Conservation (phyloP, 2,113 vertebrate genomes). For the Pholis gunnellus region DNA sequence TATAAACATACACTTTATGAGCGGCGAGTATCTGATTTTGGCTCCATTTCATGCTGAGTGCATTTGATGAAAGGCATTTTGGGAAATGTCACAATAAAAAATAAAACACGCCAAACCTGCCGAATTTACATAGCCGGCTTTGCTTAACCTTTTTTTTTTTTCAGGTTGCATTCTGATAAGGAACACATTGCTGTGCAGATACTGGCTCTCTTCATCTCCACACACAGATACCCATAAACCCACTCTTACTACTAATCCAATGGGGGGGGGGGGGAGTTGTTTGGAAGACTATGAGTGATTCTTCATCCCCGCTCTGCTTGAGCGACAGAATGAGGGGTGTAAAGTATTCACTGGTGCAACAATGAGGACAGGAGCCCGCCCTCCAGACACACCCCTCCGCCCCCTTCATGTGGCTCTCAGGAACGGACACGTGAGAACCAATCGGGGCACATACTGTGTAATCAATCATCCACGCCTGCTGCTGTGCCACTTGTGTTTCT, state of each 20-base stretch:
- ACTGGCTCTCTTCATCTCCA: constrained; percentile 19
- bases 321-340: constrained; percentile 34
- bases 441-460: constrained; percentile 40
- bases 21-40: constrained; percentile 31
- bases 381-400: constrained; percentile 48
- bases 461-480: constrained; percentile 64
- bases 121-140: neutral
- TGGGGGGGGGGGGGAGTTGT: neutral
- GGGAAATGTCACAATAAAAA: constrained; percentile 49
- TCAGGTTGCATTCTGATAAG: constrained; percentile 39
- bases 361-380: constrained; percentile 53
- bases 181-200: constrained; percentile 42
- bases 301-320: constrained; percentile 15
- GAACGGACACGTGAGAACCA: constrained; percentile 42
- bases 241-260: neutral
- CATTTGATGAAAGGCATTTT: constrained; percentile 26
- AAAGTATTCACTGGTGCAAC: constrained; percentile 36
- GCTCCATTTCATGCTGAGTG: constrained; percentile 9
- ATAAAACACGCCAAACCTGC: constrained; percentile 20
- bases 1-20: constrained; percentile 15
- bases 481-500: constrained; percentile 60
- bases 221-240: neutral
- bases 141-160: constrained; percentile 49
- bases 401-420: constrained; percentile 22
- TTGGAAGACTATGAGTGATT: neutral